These are phyloP conservation scores for Prosopocoilus inquinatus DNA, from an alignment of 2,888 invertebrate genomes.

Conservation along the genomic window DNA sequence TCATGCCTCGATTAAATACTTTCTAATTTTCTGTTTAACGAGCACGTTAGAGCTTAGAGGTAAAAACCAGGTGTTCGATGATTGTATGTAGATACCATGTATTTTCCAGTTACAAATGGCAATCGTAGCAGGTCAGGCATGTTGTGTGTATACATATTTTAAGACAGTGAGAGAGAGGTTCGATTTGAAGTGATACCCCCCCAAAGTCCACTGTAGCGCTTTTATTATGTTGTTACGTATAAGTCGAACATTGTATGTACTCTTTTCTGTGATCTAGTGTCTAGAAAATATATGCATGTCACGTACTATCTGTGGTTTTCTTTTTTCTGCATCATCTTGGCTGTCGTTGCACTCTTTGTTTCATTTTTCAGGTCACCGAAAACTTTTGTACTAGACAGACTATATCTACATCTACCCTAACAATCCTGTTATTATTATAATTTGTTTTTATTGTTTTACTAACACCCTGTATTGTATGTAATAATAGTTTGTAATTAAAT, in stretches of 20 bases:
- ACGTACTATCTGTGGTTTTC: slow-evolving; percentile 31
- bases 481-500: too few relatives aligned
- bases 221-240: background rate
- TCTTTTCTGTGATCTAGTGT: slow-evolving; percentile 30
- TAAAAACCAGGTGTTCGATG: too few relatives aligned
- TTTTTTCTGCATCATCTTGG: slow-evolving; percentile 34
- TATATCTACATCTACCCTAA: slow-evolving; percentile 3
- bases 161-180: too few relatives aligned
- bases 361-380: slow-evolving; percentile 63
- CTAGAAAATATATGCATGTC: slow-evolving; percentile 33
- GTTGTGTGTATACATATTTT: too few relatives aligned
- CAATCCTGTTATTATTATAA: slow-evolving; percentile 5
- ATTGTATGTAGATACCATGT: too few relatives aligned
- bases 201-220: background rate
- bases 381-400: slow-evolving; percentile 57
- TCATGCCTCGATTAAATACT: too few relatives aligned
- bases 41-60: too few relatives aligned
- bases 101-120: too few relatives aligned
- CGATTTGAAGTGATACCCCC: too few relatives aligned
- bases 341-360: slow-evolving; percentile 49
- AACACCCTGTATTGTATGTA: background rate
- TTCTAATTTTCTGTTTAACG: too few relatives aligned
- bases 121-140: too few relatives aligned
- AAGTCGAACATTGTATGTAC: slow-evolving; percentile 33
- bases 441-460: background rate